Percentiles rank a stretch among this genome's conserved stretches.
Evolutionary conservation across 2,113 vertebrate species (phyloP).

Genomic region (Shinisaurus crocodilurus): DNA sequence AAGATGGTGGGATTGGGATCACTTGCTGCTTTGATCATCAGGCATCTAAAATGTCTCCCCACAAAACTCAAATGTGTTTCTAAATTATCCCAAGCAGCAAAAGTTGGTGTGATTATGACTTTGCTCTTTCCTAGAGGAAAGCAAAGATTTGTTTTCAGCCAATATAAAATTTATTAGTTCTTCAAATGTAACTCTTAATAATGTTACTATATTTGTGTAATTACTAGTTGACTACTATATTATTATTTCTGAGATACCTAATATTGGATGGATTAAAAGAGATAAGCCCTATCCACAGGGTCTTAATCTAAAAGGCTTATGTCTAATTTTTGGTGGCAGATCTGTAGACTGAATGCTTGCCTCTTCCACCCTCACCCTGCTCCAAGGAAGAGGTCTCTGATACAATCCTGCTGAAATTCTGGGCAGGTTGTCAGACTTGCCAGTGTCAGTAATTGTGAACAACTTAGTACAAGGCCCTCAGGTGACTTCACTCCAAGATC

Average conservation of each 20-base stretch:
- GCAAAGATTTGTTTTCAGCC: neutral
- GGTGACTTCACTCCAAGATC: neutral
- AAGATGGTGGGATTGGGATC: conserved; percentile 28
- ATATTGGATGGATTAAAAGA: neutral
- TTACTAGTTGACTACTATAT: neutral
- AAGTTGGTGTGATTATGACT: neutral
- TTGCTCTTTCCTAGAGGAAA: neutral
- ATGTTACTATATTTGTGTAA: neutral
- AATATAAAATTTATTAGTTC: neutral
- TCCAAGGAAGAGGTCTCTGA: neutral
- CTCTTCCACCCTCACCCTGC: neutral
- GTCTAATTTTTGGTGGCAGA: neutral
- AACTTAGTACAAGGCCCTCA: neutral
- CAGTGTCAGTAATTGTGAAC: neutral
- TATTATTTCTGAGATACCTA: neutral
- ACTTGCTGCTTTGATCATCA: neutral
- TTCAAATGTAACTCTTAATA: neutral
- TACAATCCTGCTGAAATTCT: neutral
- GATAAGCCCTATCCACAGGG: too few species aligned
- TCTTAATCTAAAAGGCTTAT: neutral
- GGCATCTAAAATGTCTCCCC: conserved; percentile 42
- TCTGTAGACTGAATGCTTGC: neutral
- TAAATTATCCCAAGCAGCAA: conserved; percentile 12
- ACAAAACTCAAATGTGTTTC: conserved; percentile 19
- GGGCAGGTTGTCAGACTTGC: neutral